These are phyloP conservation scores for Caenorhabditis becei DNA, from an alignment of 2,888 invertebrate species.

Conservation along the genomic window DNA sequence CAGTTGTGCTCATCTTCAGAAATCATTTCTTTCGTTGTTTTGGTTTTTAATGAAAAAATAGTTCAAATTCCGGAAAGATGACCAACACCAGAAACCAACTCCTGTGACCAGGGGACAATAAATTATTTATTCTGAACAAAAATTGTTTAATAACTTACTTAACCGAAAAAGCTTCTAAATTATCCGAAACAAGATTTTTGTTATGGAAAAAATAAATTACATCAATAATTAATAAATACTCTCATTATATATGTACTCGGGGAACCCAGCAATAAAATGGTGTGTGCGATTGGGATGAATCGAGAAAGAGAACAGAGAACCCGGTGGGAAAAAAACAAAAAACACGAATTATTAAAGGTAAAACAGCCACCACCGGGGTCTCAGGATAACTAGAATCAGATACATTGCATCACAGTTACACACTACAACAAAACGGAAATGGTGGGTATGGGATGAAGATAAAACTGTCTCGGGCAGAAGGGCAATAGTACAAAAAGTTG, in stretches of 20 bases:
- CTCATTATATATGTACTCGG: slow-evolving; percentile 53
- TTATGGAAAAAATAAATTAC: slow-evolving; percentile 31
- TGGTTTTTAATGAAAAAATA: slow-evolving; percentile 6
- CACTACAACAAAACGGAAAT: slow-evolving; percentile 22
- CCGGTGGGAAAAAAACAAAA: slow-evolving; percentile 35
- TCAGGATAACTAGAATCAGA: slow-evolving; percentile 48
- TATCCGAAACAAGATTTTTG: slow-evolving; percentile 16
- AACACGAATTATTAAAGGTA: slow-evolving; percentile 19
- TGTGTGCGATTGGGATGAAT: slow-evolving; percentile 16
- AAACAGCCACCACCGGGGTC: slow-evolving; percentile 39
- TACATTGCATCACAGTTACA: slow-evolving; percentile 54
- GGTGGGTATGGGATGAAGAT: slow-evolving; percentile 17
- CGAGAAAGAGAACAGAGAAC: slow-evolving; percentile 14
- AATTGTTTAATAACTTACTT: slow-evolving; percentile 1
- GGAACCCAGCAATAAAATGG: slow-evolving; percentile 28
- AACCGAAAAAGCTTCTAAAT: slow-evolving; percentile 9
- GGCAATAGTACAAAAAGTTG: slow-evolving; percentile 1
- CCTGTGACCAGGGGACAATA: slow-evolving; percentile 16
- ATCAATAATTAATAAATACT: slow-evolving; percentile 40
- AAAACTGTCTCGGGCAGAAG: slow-evolving; percentile 41
- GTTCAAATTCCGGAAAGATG: slow-evolving; percentile 13
- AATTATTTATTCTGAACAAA: slow-evolving; percentile 45
- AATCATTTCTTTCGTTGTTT: background rate
- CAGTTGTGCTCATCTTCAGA: slow-evolving; percentile 60
- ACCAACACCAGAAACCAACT: slow-evolving; percentile 29